A percentile compares a stretch with the other conserved stretches of the same genome.
Evolutionary conservation across 2,888 invertebrate species (phyloP).

Genomic region (Craniophora ligustri): DNA sequence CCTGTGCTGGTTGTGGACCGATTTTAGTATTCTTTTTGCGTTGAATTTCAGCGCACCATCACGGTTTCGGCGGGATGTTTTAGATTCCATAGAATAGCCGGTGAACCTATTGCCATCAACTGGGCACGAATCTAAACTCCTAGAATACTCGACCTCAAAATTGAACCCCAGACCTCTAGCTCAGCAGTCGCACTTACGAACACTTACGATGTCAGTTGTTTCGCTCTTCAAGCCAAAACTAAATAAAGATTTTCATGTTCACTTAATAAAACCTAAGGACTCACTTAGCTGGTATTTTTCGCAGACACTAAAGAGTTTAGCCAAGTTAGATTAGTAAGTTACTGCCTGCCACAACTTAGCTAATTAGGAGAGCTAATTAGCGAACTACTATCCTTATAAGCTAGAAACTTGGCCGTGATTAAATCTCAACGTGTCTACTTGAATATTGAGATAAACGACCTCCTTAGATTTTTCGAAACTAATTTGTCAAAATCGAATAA

Average conservation of each 20-base stretch:
- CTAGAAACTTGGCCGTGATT: slow-evolving; percentile 2
- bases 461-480: background rate
- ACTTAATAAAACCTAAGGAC: slow-evolving; percentile 1
- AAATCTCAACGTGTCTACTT: background rate
- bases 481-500: background rate
- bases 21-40: too few species aligned
- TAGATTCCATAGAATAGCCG: too few species aligned
- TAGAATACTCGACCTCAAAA: too few species aligned
- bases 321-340: slow-evolving; percentile 39
- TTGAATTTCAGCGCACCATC: too few species aligned
- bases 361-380: slow-evolving; percentile 43
- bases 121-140: too few species aligned
- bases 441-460: background rate
- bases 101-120: too few species aligned
- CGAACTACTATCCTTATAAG: slow-evolving; percentile 15
- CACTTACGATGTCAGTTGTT: too few species aligned
- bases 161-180: too few species aligned
- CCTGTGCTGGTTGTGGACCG: too few species aligned
- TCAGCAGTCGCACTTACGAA: too few species aligned
- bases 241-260: background rate
- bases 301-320: slow-evolving; percentile 10
- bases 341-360: slow-evolving; percentile 32
- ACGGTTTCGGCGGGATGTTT: too few species aligned
- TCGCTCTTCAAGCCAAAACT: background rate
- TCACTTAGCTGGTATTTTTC: slow-evolving; percentile 13